Base-by-base conservation (phyloP, 2,113 vertebrate genomes). In the Podarcis cretensis region DNA sequence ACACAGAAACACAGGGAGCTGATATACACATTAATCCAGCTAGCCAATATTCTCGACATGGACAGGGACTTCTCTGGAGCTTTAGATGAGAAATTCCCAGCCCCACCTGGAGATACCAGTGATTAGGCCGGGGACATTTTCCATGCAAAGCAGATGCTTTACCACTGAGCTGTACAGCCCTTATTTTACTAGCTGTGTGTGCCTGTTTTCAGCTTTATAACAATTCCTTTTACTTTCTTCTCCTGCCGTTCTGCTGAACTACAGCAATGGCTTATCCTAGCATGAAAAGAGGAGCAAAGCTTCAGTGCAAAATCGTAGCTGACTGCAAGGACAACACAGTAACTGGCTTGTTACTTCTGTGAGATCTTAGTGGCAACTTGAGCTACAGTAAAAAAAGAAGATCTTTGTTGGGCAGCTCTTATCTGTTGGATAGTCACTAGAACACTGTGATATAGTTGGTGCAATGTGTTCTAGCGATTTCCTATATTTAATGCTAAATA, bases 401-500 rank as follows among this genome's bases (percentile, higher is more conserved):
- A 20, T 48, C 73, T n/a, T 2, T 85, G 18, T 84, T 89, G 92
- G 76, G 37, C 74, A 81, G 63, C 27, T 76, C 8, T 75, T 84
- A 7, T 12, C 18, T 81, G 32, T 81, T 27, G 79, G 30, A n/a
- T 77, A 35, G 23, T 76, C 30, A 6, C 71, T 40, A n/a, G 81
- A 59, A 90, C 76, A 43, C 48, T 54, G 75, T 86, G 63, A 43
- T 57, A 69, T 57, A 73, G 1, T 2, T 21, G 85, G 40, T 3
- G 0, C 57, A 75, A 25, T 77, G 89, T 65, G 5, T 89, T 35
- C 54, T 78, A n/a, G 81, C 79, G 69, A 79, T 93, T 92, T 92
- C 81, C 89, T 68, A 5, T n/a, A 63, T 10, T 83, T 0, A 0
- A n/a, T 81, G 89, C 88, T 84, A 77, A 35, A 20, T 27, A 81